These are phyloP conservation scores for Ophion costatus DNA, from an alignment of 2,888 invertebrate genomes.

Conservation along the genomic window DNA sequence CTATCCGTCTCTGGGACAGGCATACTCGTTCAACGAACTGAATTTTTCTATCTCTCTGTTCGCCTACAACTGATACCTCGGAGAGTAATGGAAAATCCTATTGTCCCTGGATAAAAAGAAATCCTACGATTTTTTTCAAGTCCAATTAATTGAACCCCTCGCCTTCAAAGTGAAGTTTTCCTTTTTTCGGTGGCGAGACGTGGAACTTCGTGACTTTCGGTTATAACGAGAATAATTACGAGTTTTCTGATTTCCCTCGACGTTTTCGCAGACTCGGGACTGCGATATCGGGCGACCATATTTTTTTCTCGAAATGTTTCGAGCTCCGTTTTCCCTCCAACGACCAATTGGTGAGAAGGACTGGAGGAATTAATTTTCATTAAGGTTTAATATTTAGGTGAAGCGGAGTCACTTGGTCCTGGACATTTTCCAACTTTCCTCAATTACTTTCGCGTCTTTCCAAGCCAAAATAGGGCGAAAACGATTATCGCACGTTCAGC, in stretches of 20 bases:
- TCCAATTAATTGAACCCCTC: conserved; percentile 18
- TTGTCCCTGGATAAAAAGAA: conserved; percentile 8
- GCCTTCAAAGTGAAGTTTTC: neutral
- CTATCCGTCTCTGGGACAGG: conserved; percentile 3
- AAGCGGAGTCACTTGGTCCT: neutral
- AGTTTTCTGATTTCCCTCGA: neutral
- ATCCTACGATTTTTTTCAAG: conserved; percentile 5
- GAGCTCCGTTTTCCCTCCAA: neutral
- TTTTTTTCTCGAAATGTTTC: neutral
- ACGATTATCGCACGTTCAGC: conserved; percentile 37
- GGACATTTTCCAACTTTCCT: conserved; percentile 12
- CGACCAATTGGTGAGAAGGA: neutral
- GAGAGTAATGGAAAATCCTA: conserved; percentile 12
- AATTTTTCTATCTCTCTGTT: conserved; percentile 35
- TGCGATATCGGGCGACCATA: neutral
- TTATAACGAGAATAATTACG: neutral
- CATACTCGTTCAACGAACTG: conserved; percentile 32
- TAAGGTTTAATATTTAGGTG: neutral
- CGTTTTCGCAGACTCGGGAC: neutral
- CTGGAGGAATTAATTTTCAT: neutral
- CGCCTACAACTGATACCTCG: conserved; percentile 30
- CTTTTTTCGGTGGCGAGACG: neutral
- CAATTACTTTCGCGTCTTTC: conserved; percentile 42
- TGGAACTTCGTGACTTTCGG: neutral
- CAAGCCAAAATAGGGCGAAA: neutral